These are phyloP conservation scores for Thripadectes ignobilis DNA, from an alignment of 2,797 vertebrate genomes.

Conservation along the genomic window DNA sequence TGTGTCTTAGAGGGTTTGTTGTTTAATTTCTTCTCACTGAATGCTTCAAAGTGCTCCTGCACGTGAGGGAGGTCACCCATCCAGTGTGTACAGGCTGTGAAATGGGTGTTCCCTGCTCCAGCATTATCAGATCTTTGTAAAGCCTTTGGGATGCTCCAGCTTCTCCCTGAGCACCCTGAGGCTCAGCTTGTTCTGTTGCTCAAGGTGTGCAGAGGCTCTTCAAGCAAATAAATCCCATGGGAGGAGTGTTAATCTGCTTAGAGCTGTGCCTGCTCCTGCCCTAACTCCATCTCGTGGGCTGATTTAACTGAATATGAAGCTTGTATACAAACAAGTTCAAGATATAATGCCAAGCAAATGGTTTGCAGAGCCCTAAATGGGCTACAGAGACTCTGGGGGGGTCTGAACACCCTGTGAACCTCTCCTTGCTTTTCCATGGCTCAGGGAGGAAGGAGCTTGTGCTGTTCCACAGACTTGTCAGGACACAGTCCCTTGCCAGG, in stretches of 20 bases:
- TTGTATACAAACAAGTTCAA: accelerated
- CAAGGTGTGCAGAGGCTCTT: background rate
- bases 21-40: background rate
- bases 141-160: background rate
- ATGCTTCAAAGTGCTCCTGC: background rate
- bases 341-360: background rate
- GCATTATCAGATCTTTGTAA: background rate
- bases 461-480: background rate
- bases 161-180: background rate
- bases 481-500: background rate
- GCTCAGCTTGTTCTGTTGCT: background rate
- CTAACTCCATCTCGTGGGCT: accelerated
- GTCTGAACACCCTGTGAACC: background rate
- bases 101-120: background rate
- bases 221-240: background rate
- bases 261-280: background rate
- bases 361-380: background rate
- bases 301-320: background rate
- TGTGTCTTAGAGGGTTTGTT: background rate
- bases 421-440: background rate
- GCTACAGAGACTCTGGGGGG: background rate
- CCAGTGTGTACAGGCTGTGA: background rate
- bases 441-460: background rate
- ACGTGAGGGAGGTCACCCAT: accelerated
- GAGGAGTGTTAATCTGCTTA: background rate